A percentile compares a stretch with the other conserved stretches of the same genome.
Conservation (phyloP, 1,140 invertebrate species). For the Oncopeltus fasciatus region DNA sequence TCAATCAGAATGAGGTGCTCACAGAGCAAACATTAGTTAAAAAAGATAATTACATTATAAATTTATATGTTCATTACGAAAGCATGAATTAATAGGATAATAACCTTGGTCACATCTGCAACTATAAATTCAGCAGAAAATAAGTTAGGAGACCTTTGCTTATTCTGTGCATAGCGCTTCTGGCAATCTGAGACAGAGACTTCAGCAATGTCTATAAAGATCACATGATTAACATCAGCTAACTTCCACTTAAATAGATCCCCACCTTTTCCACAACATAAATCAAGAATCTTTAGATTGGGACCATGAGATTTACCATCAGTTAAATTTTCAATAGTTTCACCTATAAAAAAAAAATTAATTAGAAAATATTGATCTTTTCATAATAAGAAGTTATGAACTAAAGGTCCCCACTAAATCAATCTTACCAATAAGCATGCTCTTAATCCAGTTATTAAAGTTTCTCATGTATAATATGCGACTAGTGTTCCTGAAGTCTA, state of each 20-base stretch:
- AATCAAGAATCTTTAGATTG: slow-evolving; percentile 53
- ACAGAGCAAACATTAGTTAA: too few species aligned
- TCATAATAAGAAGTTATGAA: background rate
- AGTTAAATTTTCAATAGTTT: slow-evolving; percentile 48
- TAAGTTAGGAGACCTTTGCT: slow-evolving; percentile 30
- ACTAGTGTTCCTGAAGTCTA: slow-evolving; percentile 63
- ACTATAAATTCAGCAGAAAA: slow-evolving; percentile 84
- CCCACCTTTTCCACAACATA: slow-evolving; percentile 90
- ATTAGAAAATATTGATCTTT: background rate
- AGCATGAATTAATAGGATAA: background rate
- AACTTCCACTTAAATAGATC: slow-evolving; percentile 92
- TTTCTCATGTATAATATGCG: slow-evolving; percentile 87
- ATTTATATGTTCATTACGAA: too few species aligned
- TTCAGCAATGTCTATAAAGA: slow-evolving; percentile 88
- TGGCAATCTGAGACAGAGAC: slow-evolving; percentile 80
- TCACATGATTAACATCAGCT: slow-evolving; percentile 63
- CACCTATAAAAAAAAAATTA: slow-evolving; percentile 32
- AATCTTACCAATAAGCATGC: slow-evolving; percentile 67
- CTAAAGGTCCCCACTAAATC: too few species aligned
- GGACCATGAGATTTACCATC: slow-evolving; percentile 40
- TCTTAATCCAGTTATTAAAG: slow-evolving; percentile 99
- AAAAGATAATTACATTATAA: too few species aligned
- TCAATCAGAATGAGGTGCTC: too few species aligned
- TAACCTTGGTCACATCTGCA: slow-evolving; percentile 77
- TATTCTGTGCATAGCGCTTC: slow-evolving; percentile 47